Conservation (phyloP, 35 echinoderm and acorn worm genomes). For the Patiria miniata region DNA sequence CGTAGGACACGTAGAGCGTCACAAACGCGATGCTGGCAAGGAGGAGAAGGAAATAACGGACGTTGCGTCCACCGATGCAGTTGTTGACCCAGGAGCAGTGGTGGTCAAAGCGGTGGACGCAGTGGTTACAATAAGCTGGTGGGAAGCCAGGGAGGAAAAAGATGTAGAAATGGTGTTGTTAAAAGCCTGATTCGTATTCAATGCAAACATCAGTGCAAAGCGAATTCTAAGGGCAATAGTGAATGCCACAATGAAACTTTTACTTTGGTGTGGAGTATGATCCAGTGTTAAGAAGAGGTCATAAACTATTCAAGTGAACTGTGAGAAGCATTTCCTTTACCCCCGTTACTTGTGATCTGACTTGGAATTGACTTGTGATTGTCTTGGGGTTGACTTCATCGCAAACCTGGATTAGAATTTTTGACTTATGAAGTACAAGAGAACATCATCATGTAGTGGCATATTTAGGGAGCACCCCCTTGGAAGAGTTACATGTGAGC, state of each 20-base stretch:
- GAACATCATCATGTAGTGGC: too few relatives aligned
- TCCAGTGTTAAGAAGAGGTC: too few relatives aligned
- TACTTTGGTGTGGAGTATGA: too few relatives aligned
- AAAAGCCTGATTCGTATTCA: background rate
- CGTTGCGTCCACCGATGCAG: slow-evolving; percentile 83
- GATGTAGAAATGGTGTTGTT: background rate
- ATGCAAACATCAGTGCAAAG: background rate
- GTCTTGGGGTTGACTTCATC: too few relatives aligned
- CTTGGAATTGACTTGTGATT: too few relatives aligned
- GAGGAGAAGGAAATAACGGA: slow-evolving; percentile 62
- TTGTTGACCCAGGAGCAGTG: slow-evolving; percentile 94
- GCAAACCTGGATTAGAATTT: too few relatives aligned
- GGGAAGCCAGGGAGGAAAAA: slow-evolving; percentile 28
- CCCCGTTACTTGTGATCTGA: too few relatives aligned
- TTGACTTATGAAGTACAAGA: too few relatives aligned
- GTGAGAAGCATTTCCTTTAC: too few relatives aligned
- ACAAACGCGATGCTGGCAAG: slow-evolving; percentile 53
- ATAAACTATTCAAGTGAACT: too few relatives aligned
- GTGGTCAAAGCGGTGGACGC: slow-evolving; percentile 91
- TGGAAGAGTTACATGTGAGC: too few relatives aligned
- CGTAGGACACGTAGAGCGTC: slow-evolving; percentile 30
- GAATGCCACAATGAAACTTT: background rate
- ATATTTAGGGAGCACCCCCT: too few relatives aligned
- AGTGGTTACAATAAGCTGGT: slow-evolving; percentile 81
- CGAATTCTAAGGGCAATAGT: background rate